These are phyloP conservation scores for Tupaia tana DNA, from an alignment of 2,113 vertebrate genomes.

Conservation along the genomic window DNA sequence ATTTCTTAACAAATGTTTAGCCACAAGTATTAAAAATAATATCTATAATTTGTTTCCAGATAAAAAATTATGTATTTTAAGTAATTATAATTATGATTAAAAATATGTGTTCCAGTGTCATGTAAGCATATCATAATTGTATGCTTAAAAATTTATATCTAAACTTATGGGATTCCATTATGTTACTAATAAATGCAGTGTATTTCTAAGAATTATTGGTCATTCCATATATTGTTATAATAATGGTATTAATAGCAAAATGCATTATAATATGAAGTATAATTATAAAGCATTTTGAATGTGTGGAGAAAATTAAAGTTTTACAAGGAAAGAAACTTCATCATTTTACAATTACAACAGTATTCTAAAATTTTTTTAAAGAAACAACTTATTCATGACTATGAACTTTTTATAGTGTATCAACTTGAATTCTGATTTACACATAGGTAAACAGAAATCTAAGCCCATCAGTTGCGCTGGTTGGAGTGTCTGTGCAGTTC, in stretches of 20 bases:
- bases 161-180: neutral
- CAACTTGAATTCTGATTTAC: neutral
- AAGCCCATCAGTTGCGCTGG: too few species aligned
- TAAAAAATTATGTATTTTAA: neutral
- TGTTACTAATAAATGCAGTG: neutral
- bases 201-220: neutral
- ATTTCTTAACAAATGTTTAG: neutral
- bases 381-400: neutral
- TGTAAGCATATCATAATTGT: neutral
- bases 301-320: neutral
- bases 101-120: neutral
- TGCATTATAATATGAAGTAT: neutral
- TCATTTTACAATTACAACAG: neutral
- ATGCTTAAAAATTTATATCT: neutral
- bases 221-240: neutral
- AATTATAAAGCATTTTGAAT: neutral
- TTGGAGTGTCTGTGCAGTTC: too few species aligned
- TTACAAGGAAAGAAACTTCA: neutral
- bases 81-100: neutral
- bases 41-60: neutral
- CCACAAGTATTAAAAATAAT: neutral
- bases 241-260: neutral
- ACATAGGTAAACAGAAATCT: neutral
- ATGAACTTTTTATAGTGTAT: neutral
- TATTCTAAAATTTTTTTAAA: neutral